phyloP scores from a whole-genome alignment of 2,797 vertebrate genomes.

The Catostomus latipinnis region DNA sequence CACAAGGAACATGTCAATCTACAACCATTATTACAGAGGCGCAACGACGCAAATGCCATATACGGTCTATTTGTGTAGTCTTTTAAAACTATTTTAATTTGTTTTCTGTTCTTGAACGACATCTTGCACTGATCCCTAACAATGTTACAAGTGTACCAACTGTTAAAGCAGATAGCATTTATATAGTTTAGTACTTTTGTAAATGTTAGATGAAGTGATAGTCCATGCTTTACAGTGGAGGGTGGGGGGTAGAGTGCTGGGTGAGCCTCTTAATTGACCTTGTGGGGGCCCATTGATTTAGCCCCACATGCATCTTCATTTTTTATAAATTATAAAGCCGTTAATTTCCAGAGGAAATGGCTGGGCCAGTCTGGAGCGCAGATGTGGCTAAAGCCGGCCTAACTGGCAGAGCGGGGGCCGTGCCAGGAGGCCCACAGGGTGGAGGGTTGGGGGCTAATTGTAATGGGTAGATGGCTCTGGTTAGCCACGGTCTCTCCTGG shows the following conservation, averaged over 20 bases:
- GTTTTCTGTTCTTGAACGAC: slow-evolving; percentile 22
- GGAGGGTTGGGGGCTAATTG: slow-evolving; percentile 73
- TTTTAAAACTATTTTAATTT: slow-evolving; percentile 65
- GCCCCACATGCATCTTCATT: slow-evolving; percentile 93
- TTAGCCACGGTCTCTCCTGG: slow-evolving; percentile 82
- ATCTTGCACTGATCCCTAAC: background rate
- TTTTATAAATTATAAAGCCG: slow-evolving; percentile 99
- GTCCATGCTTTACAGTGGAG: slow-evolving; percentile 21
- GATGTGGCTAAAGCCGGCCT: slow-evolving; percentile 86
- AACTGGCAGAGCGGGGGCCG: slow-evolving; percentile 76
- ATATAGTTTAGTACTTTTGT: background rate
- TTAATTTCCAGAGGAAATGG: slow-evolving; percentile 99
- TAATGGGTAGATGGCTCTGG: slow-evolving; percentile 82
- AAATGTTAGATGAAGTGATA: slow-evolving; percentile 17
- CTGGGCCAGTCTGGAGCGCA: slow-evolving; percentile 87
- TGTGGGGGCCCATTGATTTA: slow-evolving; percentile 94
- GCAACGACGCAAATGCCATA: slow-evolving; percentile 77
- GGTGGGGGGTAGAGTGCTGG: slow-evolving; percentile 31
- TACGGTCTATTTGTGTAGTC: background rate
- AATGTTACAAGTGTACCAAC: background rate
- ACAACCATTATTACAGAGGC: slow-evolving; percentile 82
- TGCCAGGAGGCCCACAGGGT: slow-evolving; percentile 78
- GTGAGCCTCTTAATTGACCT: slow-evolving; percentile 92
- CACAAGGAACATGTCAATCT: slow-evolving; percentile 86
- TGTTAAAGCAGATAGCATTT: background rate